Evolutionary conservation across 1,140 invertebrate genomes (phyloP), one percentile per base, ranked within the genome.

Genomic region (Portunus trituberculatus): DNA sequence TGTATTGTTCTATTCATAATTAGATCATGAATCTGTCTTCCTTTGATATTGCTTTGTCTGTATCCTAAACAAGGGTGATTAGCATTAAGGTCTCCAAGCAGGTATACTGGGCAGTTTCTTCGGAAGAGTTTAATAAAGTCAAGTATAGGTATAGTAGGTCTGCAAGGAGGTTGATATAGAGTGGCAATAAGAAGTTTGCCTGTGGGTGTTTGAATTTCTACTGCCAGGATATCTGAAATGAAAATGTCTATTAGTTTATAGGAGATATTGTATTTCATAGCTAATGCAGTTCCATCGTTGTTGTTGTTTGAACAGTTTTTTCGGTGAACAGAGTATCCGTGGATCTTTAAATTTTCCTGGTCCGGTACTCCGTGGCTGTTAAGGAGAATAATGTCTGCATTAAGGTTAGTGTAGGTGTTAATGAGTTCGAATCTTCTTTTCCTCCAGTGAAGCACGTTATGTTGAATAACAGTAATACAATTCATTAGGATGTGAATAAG

Each of bases 121-220:
- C 83, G 6, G 25, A 84, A 84, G 6, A 84, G 6, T 6, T 4
- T n/a, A 25, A 32, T 8, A 84, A 84, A 84, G 31, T 84, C 83
- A 25, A 25, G 83, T 6, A 25, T 84, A 8, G 83, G 83, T 84
- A 84, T 84, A 25, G 6, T 8, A 8, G 83, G 83, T 84, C 83
- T 84, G 83, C 6, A 6, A 84, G 83, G 83, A 25, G 83, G 83
- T 84, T 84, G 83, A 84, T 84, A 84, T 6, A 84, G 83, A n/a
- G 83, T 84, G 83, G 83, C n/a, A 8, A 84, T 32, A 28, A 84
- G n/a, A 32, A 84, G 6, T 28, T n/a, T n/a, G 6, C 83, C 83
- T 25, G 25, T 52, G 6, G 48, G 6, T 84, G 83, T 84, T 6
- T 84, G 6, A 28, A 84, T 25, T 25, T 84, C 83, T 84, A 84